Percentiles rank a stretch among this genome's conserved stretches.
These are phyloP conservation scores for Salvelinus alpinus DNA, from an alignment of 2,113 vertebrate genomes.

Conservation along the genomic window DNA sequence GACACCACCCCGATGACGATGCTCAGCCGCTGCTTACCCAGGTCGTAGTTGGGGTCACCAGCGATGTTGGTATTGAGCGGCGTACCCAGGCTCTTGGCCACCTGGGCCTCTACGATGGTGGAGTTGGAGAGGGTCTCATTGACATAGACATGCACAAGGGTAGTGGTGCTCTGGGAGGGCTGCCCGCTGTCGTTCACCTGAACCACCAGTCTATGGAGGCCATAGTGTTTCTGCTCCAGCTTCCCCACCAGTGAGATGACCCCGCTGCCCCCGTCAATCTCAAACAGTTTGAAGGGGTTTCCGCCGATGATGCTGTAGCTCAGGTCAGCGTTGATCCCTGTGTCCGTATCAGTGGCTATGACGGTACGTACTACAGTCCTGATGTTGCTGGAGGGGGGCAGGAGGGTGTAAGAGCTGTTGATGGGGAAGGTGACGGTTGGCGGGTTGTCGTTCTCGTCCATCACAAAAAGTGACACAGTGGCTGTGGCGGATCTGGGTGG, in stretches of 20 bases:
- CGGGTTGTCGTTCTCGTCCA: slow-evolving; percentile 97
- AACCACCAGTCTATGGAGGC: slow-evolving; percentile 91
- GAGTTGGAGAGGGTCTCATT: slow-evolving; percentile 94
- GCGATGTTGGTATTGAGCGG: slow-evolving; percentile 93
- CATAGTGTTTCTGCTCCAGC: slow-evolving; percentile 90
- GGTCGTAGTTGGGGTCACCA: slow-evolving; percentile 92
- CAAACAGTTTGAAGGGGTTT: slow-evolving; percentile 94
- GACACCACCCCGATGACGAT: slow-evolving; percentile 95
- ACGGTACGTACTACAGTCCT: slow-evolving; percentile 89
- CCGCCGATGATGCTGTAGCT: slow-evolving; percentile 92
- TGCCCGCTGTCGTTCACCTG: slow-evolving; percentile 95
- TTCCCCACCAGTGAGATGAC: slow-evolving; percentile 92
- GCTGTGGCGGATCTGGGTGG: slow-evolving; percentile 90
- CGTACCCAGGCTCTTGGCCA: slow-evolving; percentile 89
- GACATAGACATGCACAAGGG: slow-evolving; percentile 92
- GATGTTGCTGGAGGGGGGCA: slow-evolving; percentile 88
- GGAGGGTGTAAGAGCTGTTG: slow-evolving; percentile 89
- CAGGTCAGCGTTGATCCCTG: slow-evolving; percentile 88
- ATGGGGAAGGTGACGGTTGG: slow-evolving; percentile 87
- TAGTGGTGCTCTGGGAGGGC: slow-evolving; percentile 91
- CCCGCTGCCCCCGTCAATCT: slow-evolving; percentile 87
- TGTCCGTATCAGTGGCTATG: slow-evolving; percentile 85
- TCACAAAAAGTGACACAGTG: slow-evolving; percentile 92
- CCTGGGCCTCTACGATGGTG: slow-evolving; percentile 88
- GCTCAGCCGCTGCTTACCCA: slow-evolving; percentile 92